Conservation (phyloP, 2,888 invertebrate species). For the Ophraella communa region DNA sequence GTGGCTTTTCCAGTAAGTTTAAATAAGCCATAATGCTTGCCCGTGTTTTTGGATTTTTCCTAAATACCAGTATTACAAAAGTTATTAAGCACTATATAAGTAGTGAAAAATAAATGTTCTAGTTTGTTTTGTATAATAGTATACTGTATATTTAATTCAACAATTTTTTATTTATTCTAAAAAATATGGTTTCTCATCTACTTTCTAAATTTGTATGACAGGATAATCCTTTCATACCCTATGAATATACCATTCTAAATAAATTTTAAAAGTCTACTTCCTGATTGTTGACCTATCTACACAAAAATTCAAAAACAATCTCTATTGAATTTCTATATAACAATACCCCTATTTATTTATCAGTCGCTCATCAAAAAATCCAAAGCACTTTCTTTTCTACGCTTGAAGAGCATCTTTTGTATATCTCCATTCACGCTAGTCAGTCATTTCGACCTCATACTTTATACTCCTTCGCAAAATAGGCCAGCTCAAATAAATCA, state of each 20-base stretch:
- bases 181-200: no score
- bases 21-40: no score
- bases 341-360: constrained; percentile 47
- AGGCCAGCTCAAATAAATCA: background rate
- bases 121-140: no score
- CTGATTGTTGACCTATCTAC: background rate
- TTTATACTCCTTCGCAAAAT: constrained; percentile 5
- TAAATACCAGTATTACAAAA: no score
- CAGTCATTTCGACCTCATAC: constrained; percentile 26
- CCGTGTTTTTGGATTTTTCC: no score
- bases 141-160: no score
- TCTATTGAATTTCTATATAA: constrained; percentile 23
- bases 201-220: no score
- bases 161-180: no score
- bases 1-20: no score
- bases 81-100: no score
- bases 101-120: no score
- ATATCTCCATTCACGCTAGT: constrained; percentile 36
- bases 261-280: constrained; percentile 4
- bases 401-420: constrained; percentile 42
- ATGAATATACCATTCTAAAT: background rate
- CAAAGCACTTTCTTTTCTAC: constrained; percentile 44
- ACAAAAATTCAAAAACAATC: constrained; percentile 25
- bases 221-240: no score
- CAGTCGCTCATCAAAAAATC: constrained; percentile 40